Base-by-base conservation (phyloP, 2,888 invertebrate genomes). In the Nycteola revayana region DNA sequence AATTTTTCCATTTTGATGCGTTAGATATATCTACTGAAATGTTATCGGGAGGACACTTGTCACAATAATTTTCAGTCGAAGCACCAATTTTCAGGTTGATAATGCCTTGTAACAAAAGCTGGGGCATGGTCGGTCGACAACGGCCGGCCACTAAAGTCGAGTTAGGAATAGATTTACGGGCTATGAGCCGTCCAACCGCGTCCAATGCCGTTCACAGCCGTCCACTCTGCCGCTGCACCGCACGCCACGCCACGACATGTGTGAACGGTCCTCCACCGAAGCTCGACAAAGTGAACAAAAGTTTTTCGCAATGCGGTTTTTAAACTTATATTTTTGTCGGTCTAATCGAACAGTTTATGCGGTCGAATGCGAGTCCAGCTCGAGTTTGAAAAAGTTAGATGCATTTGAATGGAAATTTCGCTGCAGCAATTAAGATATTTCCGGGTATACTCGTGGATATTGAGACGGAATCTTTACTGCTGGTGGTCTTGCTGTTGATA, bases 111-210 rank as follows among this genome's bases (percentile, higher is more conserved):
- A 69, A 70, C 69, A 65, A 66, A 66, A 63, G 53, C 44, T 40
- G 55, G 54, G 57, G 62, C 51, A 54, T 47, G 48, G 49, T 47
- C 36, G 36, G 43, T 49, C 51, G 60, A 60, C 61, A 66, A 52
- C 56, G 62, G 54, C 52, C 56, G 53, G 57, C 59, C 60, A 69
- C 70, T 70, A 70, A 68, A 72, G 62, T 79, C 79, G 76, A 83
- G 78, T 85, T 86, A 81, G 75, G 63, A 75, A 75, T 72, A 79
- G 78, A 86, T 87, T 87, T 85, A 86, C 81, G 77, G 71, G 49
- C 50, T 53, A 44, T 49, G 41, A 45, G 36, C 42, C 56, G 49
- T 54, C 62, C 51, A 35, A 38, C 18, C 33, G 32, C 48, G 29
- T 50, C 40, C 44, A 26, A 27, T 20, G 25, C 38, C 40, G 47